Evolutionary conservation across 2,113 vertebrate species (phyloP).

Genomic region (Onychostruthus taczanowskii): DNA sequence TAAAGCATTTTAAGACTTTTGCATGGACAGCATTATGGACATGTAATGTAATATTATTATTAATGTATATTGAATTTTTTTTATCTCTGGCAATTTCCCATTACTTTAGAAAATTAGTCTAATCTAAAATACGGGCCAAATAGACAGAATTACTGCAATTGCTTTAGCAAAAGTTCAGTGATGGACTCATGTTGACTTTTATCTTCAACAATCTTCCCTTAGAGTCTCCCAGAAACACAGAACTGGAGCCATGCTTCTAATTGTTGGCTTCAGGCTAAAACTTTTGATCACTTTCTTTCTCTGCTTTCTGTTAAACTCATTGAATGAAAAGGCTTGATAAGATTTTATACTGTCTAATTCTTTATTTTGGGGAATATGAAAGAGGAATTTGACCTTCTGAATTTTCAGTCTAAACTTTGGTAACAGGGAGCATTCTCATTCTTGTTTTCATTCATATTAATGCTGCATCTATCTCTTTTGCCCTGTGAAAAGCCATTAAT

Average conservation of each 20-base stretch:
- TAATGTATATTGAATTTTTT: slow-evolving; percentile 29
- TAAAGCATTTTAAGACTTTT: not conserved
- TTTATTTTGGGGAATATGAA: slow-evolving; percentile 48
- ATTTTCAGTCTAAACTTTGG: slow-evolving; percentile 51
- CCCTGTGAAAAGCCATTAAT: slow-evolving; percentile 50
- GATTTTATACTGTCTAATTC: slow-evolving; percentile 52
- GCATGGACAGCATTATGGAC: not conserved
- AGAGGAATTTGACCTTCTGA: slow-evolving; percentile 58
- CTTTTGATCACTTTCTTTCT: slow-evolving; percentile 45
- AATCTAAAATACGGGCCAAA: slow-evolving; percentile 36
- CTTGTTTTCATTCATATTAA: slow-evolving; percentile 71
- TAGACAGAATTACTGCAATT: not conserved
- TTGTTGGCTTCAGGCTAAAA: slow-evolving; percentile 60
- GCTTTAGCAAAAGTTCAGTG: not conserved
- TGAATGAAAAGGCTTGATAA: slow-evolving; percentile 49
- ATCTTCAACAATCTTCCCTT: slow-evolving; percentile 32
- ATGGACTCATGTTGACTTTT: slow-evolving; percentile 23
- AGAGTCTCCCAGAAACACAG: slow-evolving; percentile 4
- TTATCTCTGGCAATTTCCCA: slow-evolving; percentile 45
- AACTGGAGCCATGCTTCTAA: slow-evolving; percentile 20
- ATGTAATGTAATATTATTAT: not conserved
- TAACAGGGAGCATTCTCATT: slow-evolving; percentile 54
- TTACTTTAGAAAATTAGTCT: slow-evolving; percentile 26
- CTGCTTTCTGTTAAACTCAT: slow-evolving; percentile 26
- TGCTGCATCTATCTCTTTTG: slow-evolving; percentile 54